These are phyloP conservation scores for Pocota personata DNA, from an alignment of 2,888 invertebrate genomes.

Conservation along the genomic window DNA sequence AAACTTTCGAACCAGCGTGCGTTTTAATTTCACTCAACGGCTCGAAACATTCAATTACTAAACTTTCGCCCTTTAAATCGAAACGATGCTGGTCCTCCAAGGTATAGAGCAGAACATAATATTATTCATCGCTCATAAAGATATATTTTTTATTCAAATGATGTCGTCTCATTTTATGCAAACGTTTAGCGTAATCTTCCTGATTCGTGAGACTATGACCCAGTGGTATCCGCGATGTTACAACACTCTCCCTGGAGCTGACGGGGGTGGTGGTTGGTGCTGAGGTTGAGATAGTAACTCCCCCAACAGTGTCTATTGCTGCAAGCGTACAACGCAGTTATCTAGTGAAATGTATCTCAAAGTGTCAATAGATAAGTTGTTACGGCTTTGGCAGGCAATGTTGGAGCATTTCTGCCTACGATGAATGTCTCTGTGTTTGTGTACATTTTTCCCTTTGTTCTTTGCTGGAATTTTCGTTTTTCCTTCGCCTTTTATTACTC, in stretches of 20 bases:
- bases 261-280: not conserved
- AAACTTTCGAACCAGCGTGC: not conserved
- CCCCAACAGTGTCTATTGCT: constrained; percentile 26
- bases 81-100: not conserved
- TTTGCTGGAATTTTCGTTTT: constrained; percentile 24
- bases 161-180: constrained; percentile 37
- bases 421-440: constrained; percentile 18
- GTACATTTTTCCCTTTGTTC: constrained; percentile 27
- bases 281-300: constrained; percentile 13
- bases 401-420: constrained; percentile 12
- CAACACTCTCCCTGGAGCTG: constrained; percentile 2
- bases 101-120: not conserved
- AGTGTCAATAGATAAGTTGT: constrained; percentile 73
- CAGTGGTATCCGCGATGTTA: constrained; percentile 21
- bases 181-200: constrained; percentile 50
- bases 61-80: constrained; percentile 14
- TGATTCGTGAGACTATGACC: constrained; percentile 21
- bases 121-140: constrained; percentile 43
- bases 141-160: constrained; percentile 53
- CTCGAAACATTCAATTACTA: constrained; percentile 39
- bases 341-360: constrained; percentile 67
- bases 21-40: constrained; percentile 27
- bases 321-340: constrained; percentile 37
- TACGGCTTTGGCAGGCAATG: constrained; percentile 55
- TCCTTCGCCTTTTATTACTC: constrained; percentile 56